Base-by-base conservation (phyloP, 2,113 vertebrate genomes). In the Anthoscopus minutus region DNA sequence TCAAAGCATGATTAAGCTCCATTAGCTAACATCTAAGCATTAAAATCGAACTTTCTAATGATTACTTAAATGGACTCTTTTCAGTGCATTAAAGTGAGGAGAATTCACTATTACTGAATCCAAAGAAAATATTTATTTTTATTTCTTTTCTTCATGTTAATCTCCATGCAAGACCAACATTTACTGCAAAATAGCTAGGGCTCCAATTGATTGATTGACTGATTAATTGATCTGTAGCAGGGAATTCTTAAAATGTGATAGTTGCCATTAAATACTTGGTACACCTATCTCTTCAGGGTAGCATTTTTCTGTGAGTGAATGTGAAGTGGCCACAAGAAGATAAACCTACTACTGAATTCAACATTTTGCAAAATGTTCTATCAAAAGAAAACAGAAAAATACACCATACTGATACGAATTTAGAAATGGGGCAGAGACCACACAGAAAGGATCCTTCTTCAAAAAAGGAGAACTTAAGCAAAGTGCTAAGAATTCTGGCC, bases 1-100 rank as follows among this genome's bases (percentile, higher is more conserved):
- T 94, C 92, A 95, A 92, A 95, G 77, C 72, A 87, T 70, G 88
- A 95, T 95, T 97, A 88, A 95, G 87, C 88, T 90, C 97, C 94
- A 94, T 96, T 94, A 94, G 95, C 95, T 96, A 91, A 96, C 88
- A 80, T 81, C 80, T 35, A 86, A 93, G 96, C 74, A 94, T 81
- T 96, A 94, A 92, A 94, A 94, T 93, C 82, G 77, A 95, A 94
- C 87, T 94, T 87, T 85, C 48, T 85, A 93, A 96, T 88, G 86
- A 80, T 94, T 84, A 92, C 92, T 96, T 95, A 92, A 88, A 93
- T 78, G 76, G 73, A 89, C 80, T 79, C 80, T 94, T 40, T 87
- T 66, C 80, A 48, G 66, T n/a, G 82, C 80, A 95, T 92, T 93
- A 84, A 89, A 80, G 47, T 76, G 64, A 86, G 73, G 56, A 64